Conservation (phyloP, 2,113 vertebrate genomes). For the Marmota flaviventris region DNA sequence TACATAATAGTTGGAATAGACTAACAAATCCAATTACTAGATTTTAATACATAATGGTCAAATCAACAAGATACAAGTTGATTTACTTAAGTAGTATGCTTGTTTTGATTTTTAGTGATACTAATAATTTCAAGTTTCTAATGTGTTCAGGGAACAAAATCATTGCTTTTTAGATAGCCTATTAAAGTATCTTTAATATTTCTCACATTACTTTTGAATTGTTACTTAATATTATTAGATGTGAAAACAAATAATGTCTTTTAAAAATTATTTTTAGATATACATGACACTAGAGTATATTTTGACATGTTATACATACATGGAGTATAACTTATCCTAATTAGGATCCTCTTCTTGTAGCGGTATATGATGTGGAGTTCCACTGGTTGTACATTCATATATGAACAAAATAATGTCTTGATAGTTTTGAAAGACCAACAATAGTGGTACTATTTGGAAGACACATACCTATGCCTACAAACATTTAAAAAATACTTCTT, state of each 20-base stretch:
- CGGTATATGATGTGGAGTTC: too few species aligned
- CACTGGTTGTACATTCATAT: too few species aligned
- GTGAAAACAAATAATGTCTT: constrained; percentile 21
- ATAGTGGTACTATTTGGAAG: neutral
- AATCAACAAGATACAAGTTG: neutral
- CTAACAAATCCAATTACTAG: constrained; percentile 43
- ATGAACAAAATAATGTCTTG: neutral
- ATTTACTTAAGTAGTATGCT: constrained; percentile 6
- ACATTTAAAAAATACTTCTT: neutral
- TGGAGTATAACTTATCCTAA: too few species aligned
- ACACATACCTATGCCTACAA: neutral
- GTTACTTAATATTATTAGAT: constrained; percentile 38
- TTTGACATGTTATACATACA: too few species aligned
- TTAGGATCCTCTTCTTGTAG: too few species aligned
- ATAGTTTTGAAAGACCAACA: constrained; percentile 8
- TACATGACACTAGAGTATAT: too few species aligned
- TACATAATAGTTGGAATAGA: neutral
- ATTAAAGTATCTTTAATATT: constrained; percentile 8
- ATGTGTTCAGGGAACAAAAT: neutral
- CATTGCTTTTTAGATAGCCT: neutral
- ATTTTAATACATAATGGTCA: constrained; percentile 24
- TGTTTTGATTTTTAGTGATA: constrained; percentile 51
- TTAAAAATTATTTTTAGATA: neutral
- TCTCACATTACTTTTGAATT: neutral
- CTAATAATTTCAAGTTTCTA: constrained; percentile 28